Evolutionary conservation across 2,113 vertebrate species (phyloP).

Genomic region (Colaptes auratus): DNA sequence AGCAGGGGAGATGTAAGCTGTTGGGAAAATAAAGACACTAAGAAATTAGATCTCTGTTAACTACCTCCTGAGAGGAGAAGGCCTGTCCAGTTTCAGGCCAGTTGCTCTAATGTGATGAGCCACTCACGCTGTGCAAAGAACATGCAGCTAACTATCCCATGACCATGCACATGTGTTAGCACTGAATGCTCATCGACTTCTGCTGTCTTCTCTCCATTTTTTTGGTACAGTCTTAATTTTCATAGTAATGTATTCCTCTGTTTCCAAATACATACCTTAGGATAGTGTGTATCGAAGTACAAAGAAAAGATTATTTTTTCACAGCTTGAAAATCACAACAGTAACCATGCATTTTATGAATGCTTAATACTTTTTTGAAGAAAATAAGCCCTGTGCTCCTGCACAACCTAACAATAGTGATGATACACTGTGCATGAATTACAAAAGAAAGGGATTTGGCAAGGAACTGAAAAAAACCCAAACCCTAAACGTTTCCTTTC

Average conservation of each 20-base stretch:
- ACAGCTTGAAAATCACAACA: background rate
- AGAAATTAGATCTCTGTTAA: background rate
- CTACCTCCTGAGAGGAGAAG: background rate
- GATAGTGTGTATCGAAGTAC: background rate
- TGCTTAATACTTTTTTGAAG: background rate
- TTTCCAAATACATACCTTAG: background rate
- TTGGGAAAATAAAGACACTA: background rate
- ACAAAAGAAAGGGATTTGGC: conserved; percentile 32
- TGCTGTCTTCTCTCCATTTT: background rate
- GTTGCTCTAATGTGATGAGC: background rate
- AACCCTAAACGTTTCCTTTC: background rate
- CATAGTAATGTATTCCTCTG: background rate
- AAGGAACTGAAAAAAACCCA: conserved; percentile 19
- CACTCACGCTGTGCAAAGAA: background rate
- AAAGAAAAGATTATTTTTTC: background rate
- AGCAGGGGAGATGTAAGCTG: background rate
- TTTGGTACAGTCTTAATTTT: background rate
- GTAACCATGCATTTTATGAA: background rate
- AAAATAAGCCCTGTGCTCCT: background rate
- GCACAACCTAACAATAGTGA: background rate
- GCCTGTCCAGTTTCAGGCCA: background rate
- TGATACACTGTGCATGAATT: background rate
- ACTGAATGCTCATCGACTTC: background rate
- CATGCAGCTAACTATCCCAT: accelerated
- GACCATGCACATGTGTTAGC: accelerated